Evolutionary conservation across 37 sponge, comb jelly and placozoan genomes (phyloP).

Genomic region (Corticium candelabrum): DNA sequence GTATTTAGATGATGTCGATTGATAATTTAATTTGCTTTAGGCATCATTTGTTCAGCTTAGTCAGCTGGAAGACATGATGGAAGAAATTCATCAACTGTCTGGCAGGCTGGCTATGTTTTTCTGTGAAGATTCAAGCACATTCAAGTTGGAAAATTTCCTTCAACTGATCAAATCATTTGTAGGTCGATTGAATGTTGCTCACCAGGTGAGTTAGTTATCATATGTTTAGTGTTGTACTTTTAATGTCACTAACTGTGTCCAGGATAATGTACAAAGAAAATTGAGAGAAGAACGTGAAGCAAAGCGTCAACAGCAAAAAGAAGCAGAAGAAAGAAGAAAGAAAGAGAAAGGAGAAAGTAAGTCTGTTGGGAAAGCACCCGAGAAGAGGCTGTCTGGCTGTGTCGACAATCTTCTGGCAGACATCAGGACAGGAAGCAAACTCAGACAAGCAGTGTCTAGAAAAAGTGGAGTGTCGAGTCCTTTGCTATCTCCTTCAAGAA

Average conservation of each 20-base stretch:
- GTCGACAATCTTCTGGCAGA: neutral
- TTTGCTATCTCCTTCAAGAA: no score
- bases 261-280: neutral
- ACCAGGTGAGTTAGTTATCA: slow-evolving; percentile 26
- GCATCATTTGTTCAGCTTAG: neutral
- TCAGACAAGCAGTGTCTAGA: neutral
- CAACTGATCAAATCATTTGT: slow-evolving; percentile 34
- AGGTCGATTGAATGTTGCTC: slow-evolving; percentile 27
- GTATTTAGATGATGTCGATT: no score
- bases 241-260: neutral
- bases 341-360: neutral
- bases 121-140: slow-evolving; percentile 59
- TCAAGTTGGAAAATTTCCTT: slow-evolving; percentile 68
- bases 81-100: slow-evolving; percentile 18
- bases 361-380: neutral
- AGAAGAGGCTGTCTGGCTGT: neutral
- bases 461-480: no score
- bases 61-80: neutral
- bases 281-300: neutral
- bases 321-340: neutral
- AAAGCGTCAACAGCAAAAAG: neutral
- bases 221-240: neutral
- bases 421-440: neutral
- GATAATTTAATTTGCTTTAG: no score
- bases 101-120: slow-evolving; percentile 46